Percentiles rank a stretch among this genome's conserved stretches.
Conservation (phyloP, 1,140 invertebrate species). For the Varroa destructor region DNA sequence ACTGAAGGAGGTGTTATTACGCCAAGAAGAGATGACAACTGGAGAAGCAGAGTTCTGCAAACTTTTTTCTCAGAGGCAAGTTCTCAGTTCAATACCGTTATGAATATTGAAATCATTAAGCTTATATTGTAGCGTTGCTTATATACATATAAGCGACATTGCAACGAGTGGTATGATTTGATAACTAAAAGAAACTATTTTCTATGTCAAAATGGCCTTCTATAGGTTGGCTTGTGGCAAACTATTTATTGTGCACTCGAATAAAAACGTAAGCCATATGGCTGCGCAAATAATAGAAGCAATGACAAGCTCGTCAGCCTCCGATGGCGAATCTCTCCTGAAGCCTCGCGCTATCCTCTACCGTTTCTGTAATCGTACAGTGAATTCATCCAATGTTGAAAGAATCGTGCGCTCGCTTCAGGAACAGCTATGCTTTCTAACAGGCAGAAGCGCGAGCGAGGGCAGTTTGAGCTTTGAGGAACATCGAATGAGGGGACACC, state of each 20-base stretch:
- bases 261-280: constrained; percentile 21
- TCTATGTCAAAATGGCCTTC: no score
- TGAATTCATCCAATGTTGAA: constrained; percentile 5
- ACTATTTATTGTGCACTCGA: constrained; percentile 12
- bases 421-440: constrained; percentile 20
- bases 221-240: constrained; percentile 1
- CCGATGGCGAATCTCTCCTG: no score
- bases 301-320: background rate
- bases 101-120: no score
- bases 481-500: background rate
- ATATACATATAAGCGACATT: no score
- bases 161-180: no score
- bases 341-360: background rate
- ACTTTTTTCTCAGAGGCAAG: constrained; percentile 11
- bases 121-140: no score
- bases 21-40: constrained; percentile 8
- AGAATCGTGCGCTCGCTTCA: constrained; percentile 11
- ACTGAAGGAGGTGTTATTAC: background rate
- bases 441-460: constrained; percentile 12
- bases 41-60: constrained; percentile 26
- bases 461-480: constrained; percentile 17
- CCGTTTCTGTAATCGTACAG: constrained; percentile 16
- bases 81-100: no score
- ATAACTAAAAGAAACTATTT: no score
- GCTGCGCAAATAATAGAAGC: background rate